Conservation (phyloP, 2,113 vertebrate species). For the Myanophis thanlyinensis region DNA sequence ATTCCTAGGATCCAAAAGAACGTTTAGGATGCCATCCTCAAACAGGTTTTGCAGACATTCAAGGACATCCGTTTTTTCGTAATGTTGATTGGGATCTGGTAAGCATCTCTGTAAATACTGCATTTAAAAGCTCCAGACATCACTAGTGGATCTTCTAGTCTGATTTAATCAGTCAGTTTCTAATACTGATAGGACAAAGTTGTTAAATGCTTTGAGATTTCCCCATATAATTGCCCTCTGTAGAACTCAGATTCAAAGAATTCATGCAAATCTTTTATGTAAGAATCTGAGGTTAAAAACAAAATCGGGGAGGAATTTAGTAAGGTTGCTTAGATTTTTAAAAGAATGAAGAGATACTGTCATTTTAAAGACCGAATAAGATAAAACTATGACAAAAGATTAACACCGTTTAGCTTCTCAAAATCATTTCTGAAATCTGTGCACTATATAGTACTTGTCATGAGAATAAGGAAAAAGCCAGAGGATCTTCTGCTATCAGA, state of each 20-base stretch:
- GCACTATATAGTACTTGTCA: neutral
- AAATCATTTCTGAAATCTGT: neutral
- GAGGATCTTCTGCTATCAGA: neutral
- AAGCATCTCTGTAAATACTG: constrained; percentile 56
- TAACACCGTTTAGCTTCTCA: neutral
- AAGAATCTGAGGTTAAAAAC: neutral
- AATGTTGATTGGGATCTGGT: constrained; percentile 99
- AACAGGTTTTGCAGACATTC: constrained; percentile 98
- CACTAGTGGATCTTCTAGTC: neutral
- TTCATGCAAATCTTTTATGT: neutral
- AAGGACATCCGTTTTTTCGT: constrained; percentile 94
- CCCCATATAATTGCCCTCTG: neutral
- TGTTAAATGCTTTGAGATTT: neutral
- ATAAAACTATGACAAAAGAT: neutral
- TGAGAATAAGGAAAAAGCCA: neutral
- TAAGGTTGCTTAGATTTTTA: neutral
- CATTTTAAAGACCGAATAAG: neutral
- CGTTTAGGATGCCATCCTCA: constrained; percentile 97
- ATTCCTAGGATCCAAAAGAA: constrained; percentile 90
- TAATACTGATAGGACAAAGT: neutral
- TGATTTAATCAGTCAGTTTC: neutral
- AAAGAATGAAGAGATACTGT: neutral
- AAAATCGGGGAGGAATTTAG: neutral
- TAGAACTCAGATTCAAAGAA: neutral
- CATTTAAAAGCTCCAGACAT: neutral